Evolutionary conservation across 1,140 invertebrate species (phyloP).

Genomic region (Bombus confusus): DNA sequence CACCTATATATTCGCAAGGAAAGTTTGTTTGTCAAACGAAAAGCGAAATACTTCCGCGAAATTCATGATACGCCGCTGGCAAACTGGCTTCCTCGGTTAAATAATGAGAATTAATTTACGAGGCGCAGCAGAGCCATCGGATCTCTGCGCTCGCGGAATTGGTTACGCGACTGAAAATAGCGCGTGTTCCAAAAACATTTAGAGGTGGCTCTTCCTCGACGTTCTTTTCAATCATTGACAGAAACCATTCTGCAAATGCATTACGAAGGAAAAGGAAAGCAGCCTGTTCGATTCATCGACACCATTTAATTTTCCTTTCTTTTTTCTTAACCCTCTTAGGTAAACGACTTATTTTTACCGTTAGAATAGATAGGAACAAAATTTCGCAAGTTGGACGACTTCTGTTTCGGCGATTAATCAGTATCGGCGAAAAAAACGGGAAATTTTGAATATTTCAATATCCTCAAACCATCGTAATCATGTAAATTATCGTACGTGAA

Average conservation of each 20-base stretch:
- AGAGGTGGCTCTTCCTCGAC: not conserved
- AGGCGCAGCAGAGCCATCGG: not conserved
- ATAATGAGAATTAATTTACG: slow-evolving; percentile 35
- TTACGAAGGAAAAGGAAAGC: not conserved
- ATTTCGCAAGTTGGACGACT: too few species aligned
- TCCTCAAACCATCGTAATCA: not conserved
- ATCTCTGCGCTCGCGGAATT: not conserved
- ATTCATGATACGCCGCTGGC: not conserved
- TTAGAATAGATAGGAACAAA: not conserved
- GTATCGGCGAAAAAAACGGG: not conserved
- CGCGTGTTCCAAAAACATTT: slow-evolving; percentile 33
- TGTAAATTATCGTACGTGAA: not conserved
- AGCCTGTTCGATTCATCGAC: not conserved
- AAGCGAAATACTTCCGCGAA: not conserved
- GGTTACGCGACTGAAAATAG: slow-evolving; percentile 33
- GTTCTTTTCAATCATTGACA: slow-evolving; percentile 8
- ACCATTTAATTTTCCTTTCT: not conserved
- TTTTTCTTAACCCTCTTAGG: not conserved
- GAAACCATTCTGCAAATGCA: not conserved
- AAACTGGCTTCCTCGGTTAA: not conserved
- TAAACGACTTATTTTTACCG: not conserved
- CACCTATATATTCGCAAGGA: not conserved
- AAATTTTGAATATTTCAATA: not conserved
- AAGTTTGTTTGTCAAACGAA: not conserved
- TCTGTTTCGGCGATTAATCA: too few species aligned